Conservation (phyloP, 2,113 vertebrate genomes). For the Danio rerio region GRCz12tu NC_133176.1:33459501-33460000, state of each 20-base stretch:
- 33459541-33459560: conserved; percentile 13
- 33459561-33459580: conserved; percentile 24
- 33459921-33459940: conserved; percentile 42
- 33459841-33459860: neutral
- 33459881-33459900: neutral
- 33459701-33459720: neutral
- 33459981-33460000: conserved; percentile 61
- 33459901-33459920: conserved; percentile 34
- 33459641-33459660: conserved; percentile 42
- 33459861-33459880: conserved; percentile 4
- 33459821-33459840: neutral
- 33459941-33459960: conserved; percentile 44
- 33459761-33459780: neutral
- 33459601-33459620: conserved; percentile 30
- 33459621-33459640: conserved; percentile 1
- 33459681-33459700: neutral
- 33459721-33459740: no score
- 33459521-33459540: conserved; percentile 9
- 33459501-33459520: neutral
- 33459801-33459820: neutral
- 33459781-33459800: neutral
- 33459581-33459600: conserved; percentile 47
- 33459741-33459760: no score
- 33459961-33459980: conserved; percentile 22
- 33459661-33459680: neutral